phyloP scores from a whole-genome alignment of 2,797 vertebrate genomes.

The Catostomus latipinnis region DNA sequence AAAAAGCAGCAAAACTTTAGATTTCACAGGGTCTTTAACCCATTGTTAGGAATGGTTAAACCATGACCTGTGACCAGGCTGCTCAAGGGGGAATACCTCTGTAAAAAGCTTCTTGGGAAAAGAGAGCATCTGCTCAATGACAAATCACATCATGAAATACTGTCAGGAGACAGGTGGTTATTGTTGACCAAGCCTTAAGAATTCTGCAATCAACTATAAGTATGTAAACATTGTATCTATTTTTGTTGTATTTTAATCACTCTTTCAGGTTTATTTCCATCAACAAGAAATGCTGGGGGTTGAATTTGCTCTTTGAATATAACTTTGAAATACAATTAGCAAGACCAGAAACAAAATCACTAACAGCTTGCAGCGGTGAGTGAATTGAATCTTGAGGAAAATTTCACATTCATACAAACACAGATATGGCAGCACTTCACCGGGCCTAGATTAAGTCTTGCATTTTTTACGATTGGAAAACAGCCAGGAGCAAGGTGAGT shows the following conservation, averaged over 20 bases:
- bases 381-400: slow-evolving; percentile 21
- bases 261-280: slow-evolving; percentile 1
- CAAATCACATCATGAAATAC: too few species aligned
- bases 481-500: slow-evolving; percentile 14
- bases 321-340: slow-evolving; percentile 8
- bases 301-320: background rate
- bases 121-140: too few species aligned
- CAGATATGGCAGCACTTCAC: background rate
- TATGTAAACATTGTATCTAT: background rate
- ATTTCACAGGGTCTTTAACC: too few species aligned
- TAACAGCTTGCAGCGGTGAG: slow-evolving; percentile 1
- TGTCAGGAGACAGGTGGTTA: background rate
- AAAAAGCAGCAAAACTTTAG: too few species aligned
- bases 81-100: too few species aligned
- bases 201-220: background rate
- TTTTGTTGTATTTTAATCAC: background rate
- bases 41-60: too few species aligned
- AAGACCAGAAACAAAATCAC: slow-evolving; percentile 7
- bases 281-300: background rate
- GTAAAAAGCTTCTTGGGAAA: too few species aligned
- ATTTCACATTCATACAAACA: slow-evolving; percentile 1
- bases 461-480: slow-evolving; percentile 22
- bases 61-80: too few species aligned
- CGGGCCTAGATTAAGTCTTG: background rate
- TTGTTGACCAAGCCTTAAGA: background rate